Evolutionary conservation across 2,797 vertebrate genomes (phyloP).

Genomic region (Siniperca undulata): DNA sequence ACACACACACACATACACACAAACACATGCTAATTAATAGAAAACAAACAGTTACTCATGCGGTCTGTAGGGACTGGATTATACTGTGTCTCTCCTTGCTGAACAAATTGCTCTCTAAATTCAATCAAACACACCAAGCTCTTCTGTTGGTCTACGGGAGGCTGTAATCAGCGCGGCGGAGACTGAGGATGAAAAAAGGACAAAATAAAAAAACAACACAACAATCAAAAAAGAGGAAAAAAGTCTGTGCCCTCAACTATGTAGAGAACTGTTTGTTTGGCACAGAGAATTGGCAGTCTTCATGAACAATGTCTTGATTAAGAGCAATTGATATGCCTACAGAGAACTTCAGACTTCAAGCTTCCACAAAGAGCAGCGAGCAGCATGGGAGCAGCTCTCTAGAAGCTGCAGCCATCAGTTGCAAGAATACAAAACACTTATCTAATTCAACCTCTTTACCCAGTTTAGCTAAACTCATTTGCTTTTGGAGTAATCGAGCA

Average conservation of each 20-base stretch:
- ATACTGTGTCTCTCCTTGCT: conserved; percentile 71
- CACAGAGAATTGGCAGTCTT: conserved; percentile 25
- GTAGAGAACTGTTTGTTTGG: conserved; percentile 45
- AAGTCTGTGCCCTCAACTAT: conserved; percentile 27
- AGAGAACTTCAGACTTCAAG: conserved; percentile 26
- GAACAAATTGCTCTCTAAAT: conserved; percentile 82
- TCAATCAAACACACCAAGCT: conserved; percentile 75
- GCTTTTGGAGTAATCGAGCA: conserved; percentile 17
- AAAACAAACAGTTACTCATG: conserved; percentile 79
- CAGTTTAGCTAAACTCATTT: conserved; percentile 24
- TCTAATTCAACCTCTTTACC: conserved; percentile 49
- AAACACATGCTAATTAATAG: conserved; percentile 77
- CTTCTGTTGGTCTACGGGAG: conserved; percentile 61
- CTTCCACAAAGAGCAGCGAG: conserved; percentile 27
- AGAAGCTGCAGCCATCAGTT: conserved; percentile 11
- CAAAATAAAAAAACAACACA: conserved; percentile 27
- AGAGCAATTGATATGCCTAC: conserved; percentile 51
- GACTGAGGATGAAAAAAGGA: conserved; percentile 44
- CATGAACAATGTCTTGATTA: conserved; percentile 53
- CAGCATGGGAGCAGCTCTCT: conserved; percentile 14
- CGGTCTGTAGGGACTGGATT: conserved; percentile 74
- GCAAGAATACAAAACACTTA: conserved; percentile 37
- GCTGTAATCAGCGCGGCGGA: conserved; percentile 66
- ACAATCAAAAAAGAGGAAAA: conserved; percentile 16
- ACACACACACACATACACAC: conserved; percentile 40